phyloP scores from a whole-genome alignment of 2,888 invertebrate species.

The Leptopilina syphax region DNA sequence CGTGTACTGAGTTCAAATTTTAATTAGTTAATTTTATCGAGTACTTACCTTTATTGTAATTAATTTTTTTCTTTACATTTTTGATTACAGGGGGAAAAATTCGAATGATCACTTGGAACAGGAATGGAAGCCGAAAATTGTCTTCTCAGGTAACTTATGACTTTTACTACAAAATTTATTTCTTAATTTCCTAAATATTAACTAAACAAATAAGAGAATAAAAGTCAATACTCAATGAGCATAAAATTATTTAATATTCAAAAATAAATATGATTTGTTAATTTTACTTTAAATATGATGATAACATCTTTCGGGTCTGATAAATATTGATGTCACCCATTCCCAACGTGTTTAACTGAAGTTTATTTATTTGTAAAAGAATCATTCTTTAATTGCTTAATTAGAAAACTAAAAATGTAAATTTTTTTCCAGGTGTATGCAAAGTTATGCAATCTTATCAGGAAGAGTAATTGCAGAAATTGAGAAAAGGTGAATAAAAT shows the following conservation, averaged over 20 bases:
- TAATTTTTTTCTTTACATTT: too few species aligned
- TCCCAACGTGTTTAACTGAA: conserved; percentile 58
- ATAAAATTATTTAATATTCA: too few species aligned
- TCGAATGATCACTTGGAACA: too few species aligned
- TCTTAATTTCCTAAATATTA: too few species aligned
- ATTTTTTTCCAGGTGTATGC: not conserved
- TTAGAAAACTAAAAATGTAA: not conserved
- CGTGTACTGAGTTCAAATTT: conserved; percentile 41
- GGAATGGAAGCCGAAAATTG: too few species aligned
- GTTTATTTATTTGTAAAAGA: not conserved
- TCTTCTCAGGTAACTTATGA: not conserved
- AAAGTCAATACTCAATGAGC: too few species aligned
- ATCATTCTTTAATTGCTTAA: not conserved
- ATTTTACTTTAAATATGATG: conserved; percentile 55
- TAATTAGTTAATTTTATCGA: too few species aligned
- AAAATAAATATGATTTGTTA: too few species aligned
- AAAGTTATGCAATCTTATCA: not conserved
- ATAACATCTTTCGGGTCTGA: conserved; percentile 67
- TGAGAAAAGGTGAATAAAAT: not conserved
- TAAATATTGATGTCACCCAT: conserved; percentile 61
- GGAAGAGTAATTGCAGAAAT: not conserved
- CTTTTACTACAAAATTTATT: not conserved
- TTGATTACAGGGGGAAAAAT: too few species aligned
- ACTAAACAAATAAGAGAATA: too few species aligned
- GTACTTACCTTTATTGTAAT: too few species aligned